Conservation (phyloP, 2,113 vertebrate species). For the Noctilio leporinus region DNA sequence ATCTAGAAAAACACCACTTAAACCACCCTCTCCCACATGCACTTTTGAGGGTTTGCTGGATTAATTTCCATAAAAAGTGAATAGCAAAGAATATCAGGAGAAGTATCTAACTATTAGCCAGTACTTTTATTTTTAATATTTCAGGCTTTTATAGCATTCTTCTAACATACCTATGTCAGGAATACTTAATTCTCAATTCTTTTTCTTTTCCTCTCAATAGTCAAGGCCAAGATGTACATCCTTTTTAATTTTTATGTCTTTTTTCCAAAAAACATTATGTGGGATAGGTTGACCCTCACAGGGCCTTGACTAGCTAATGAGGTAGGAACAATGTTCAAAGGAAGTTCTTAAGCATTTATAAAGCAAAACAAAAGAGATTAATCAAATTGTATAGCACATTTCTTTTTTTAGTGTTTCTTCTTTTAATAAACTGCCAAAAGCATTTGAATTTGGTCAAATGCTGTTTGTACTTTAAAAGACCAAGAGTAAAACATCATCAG, state of each 20-base stretch:
- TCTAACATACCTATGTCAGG: background rate
- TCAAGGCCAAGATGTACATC: background rate
- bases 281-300: background rate
- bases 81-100: slow-evolving; percentile 8
- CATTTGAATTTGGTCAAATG: background rate
- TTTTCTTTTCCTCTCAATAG: background rate
- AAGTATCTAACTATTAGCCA: slow-evolving; percentile 9
- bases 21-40: background rate
- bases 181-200: slow-evolving; percentile 3
- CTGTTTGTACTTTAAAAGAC: slow-evolving; percentile 8
- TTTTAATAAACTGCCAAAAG: slow-evolving; percentile 36
- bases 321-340: slow-evolving; percentile 42
- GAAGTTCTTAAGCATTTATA: slow-evolving; percentile 21
- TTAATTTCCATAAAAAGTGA: slow-evolving; percentile 68
- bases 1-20: background rate
- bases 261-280: background rate
- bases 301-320: slow-evolving; percentile 52
- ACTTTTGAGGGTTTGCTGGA: slow-evolving; percentile 41
- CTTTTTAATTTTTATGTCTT: background rate
- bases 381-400: background rate
- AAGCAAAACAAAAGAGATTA: slow-evolving; percentile 30
- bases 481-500: background rate
- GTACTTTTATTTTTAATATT: background rate
- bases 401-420: background rate
- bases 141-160: background rate